Percentiles rank a stretch among this genome's conserved stretches.
Conservation (phyloP, 2,113 vertebrate species). For the Etia nguti region DNA sequence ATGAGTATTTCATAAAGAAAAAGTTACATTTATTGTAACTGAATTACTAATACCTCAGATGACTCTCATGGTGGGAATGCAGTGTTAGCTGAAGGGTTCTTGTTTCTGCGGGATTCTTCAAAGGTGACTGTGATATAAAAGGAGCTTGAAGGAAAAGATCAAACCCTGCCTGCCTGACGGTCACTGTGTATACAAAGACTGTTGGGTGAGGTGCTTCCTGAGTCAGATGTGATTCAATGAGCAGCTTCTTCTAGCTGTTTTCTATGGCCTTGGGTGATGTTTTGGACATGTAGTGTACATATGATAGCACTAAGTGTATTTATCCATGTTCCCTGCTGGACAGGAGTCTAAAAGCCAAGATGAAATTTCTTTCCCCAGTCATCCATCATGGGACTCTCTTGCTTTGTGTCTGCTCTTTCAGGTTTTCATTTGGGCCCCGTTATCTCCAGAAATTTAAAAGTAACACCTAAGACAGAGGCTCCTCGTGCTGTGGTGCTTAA, state of each 20-base stretch:
- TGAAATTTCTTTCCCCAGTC: neutral
- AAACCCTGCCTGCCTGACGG: neutral
- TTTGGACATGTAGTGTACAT: neutral
- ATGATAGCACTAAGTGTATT: neutral
- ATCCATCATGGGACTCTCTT: neutral
- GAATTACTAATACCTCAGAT: neutral
- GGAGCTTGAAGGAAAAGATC: neutral
- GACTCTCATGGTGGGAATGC: neutral
- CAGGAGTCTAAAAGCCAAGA: neutral
- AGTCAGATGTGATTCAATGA: neutral
- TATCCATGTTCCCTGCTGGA: neutral
- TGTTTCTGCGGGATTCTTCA: neutral
- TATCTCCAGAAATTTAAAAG: neutral
- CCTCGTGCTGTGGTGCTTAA: neutral
- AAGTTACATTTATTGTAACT: accelerated
- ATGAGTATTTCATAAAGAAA: neutral
- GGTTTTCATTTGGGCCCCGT: accelerated
- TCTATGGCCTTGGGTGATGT: neutral
- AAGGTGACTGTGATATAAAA: neutral
- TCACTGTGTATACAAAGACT: neutral
- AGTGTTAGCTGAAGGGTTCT: neutral
- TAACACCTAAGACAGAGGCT: neutral
- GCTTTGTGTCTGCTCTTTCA: neutral
- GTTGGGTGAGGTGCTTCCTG: neutral
- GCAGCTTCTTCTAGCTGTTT: neutral